phyloP scores from a whole-genome alignment of 2,888 invertebrate genomes.

The Oxytorus armatus region DNA sequence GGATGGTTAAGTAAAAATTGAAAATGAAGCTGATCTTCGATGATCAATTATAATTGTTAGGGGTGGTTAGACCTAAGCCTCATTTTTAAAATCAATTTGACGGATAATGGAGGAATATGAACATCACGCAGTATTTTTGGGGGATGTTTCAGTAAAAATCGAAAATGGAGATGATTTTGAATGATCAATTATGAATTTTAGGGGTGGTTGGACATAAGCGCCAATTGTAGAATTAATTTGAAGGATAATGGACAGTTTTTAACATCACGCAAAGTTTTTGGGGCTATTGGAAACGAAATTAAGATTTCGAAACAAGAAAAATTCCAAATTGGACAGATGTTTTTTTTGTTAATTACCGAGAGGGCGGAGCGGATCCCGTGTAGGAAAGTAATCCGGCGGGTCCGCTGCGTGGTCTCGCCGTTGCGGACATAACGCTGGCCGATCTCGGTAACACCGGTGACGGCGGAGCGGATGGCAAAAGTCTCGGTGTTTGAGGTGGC shows the following conservation, averaged over 20 bases:
- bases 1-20: not conserved
- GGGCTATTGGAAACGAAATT: not conserved
- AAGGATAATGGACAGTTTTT: no score
- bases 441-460: slow-evolving; percentile 84
- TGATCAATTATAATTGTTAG: not conserved
- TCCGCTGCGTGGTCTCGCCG: slow-evolving; percentile 89
- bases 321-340: no score
- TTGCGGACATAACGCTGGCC: slow-evolving; percentile 82
- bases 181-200: not conserved
- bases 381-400: slow-evolving; percentile 92
- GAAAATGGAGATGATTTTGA: no score
- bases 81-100: not conserved
- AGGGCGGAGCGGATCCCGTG: slow-evolving; percentile 90
- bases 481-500: slow-evolving; percentile 82
- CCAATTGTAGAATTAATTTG: no score
- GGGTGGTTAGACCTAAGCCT: not conserved
- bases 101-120: not conserved
- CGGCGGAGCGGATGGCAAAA: slow-evolving; percentile 83
- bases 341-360: slow-evolving; percentile 84
- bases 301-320: no score
- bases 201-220: no score
- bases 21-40: not conserved
- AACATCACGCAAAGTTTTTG: no score
- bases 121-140: not conserved
- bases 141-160: not conserved